Evolutionary conservation across 2,888 invertebrate genomes (phyloP).

Genomic region (Stenotaenia linearis): DNA sequence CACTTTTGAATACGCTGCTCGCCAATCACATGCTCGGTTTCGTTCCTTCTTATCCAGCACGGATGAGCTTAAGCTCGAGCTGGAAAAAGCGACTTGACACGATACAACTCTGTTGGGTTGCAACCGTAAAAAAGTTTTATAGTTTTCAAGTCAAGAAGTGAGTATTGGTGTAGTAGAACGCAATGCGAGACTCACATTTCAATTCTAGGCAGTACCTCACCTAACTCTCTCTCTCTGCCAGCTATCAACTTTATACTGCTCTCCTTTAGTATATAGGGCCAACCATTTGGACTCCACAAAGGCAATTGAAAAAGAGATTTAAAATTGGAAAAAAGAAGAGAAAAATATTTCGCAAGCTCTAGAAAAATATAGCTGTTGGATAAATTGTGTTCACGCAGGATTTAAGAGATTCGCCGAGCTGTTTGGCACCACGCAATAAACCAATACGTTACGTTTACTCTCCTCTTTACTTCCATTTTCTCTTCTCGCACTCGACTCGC

Average conservation of each 20-base stretch:
- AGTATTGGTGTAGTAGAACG: neutral
- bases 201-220: neutral
- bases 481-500: neutral
- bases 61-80: neutral
- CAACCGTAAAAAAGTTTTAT: constrained; percentile 2
- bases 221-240: constrained; percentile 3
- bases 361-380: neutral
- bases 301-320: constrained; percentile 9
- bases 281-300: neutral
- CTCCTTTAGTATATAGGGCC: neutral
- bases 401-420: neutral
- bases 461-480: neutral
- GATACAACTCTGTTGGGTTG: neutral
- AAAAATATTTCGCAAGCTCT: neutral
- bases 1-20: too few relatives aligned
- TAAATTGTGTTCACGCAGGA: neutral
- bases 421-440: neutral
- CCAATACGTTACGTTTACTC: neutral
- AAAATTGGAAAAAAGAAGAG: neutral
- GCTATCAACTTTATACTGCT: constrained; percentile 4
- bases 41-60: neutral
- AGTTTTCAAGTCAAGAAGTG: neutral
- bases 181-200: neutral
- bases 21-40: neutral
- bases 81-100: neutral